Percentiles rank a stretch among this genome's conserved stretches.
phyloP scores from a whole-genome alignment of 2,888 invertebrate species.

The Plebejus melissa region DNA sequence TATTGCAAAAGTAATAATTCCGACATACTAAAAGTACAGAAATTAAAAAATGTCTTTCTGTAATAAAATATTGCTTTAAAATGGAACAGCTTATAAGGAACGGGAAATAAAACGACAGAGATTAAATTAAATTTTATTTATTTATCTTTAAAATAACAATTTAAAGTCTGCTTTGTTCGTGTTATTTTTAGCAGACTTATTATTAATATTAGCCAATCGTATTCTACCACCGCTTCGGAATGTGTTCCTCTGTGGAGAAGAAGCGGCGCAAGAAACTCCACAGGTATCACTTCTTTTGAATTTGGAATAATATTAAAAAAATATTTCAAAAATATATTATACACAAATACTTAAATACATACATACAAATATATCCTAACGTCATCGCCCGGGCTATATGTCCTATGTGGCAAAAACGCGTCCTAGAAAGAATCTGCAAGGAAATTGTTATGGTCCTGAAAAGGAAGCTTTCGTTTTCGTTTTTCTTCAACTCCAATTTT shows the following conservation, averaged over 20 bases:
- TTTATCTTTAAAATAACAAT: slow-evolving; percentile 31
- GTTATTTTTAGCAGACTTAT: slow-evolving; percentile 29
- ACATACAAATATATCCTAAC: slow-evolving; percentile 32
- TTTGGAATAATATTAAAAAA: slow-evolving; percentile 31
- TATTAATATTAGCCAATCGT: not conserved
- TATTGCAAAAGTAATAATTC: too few relatives aligned
- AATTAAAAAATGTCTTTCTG: not conserved
- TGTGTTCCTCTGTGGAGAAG: slow-evolving; percentile 64
- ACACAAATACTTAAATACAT: slow-evolving; percentile 26
- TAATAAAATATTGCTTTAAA: not conserved
- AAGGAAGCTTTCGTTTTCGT: not conserved
- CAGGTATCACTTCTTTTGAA: slow-evolving; percentile 40
- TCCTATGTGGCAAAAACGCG: not conserved
- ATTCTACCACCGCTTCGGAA: slow-evolving; percentile 59
- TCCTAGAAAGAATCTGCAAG: slow-evolving; percentile 2
- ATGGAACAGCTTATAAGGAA: not conserved
- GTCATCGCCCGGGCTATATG: slow-evolving; percentile 39
- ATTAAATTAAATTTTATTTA: slow-evolving; percentile 39
- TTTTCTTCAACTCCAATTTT: not conserved
- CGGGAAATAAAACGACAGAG: slow-evolving; percentile 49
- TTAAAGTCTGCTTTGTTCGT: slow-evolving; percentile 26
- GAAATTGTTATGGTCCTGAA: slow-evolving; percentile 9
- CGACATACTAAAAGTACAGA: too few relatives aligned
- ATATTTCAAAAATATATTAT: slow-evolving; percentile 5
- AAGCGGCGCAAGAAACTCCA: slow-evolving; percentile 73